Conservation (phyloP, 2,113 vertebrate genomes). For the Furnarius figulus region DNA sequence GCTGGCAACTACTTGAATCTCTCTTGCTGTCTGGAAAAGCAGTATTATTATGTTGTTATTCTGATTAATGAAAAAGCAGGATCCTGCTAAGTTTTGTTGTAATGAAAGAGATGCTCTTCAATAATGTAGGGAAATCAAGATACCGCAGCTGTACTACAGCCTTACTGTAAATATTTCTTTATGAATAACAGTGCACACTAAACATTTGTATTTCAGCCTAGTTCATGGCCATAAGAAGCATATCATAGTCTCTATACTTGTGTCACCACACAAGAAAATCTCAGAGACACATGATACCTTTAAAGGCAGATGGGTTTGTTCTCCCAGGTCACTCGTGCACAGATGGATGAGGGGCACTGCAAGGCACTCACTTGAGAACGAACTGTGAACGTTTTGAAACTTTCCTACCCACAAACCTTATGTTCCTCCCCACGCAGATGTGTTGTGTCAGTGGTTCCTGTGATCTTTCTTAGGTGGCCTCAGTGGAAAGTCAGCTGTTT, state of each 20-base stretch:
- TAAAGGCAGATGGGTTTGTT: background rate
- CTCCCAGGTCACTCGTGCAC: background rate
- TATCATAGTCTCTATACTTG: background rate
- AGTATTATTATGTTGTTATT: background rate
- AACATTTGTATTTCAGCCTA: background rate
- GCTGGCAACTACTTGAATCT: background rate
- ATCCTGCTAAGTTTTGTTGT: background rate
- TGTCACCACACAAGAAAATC: background rate
- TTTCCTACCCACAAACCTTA: constrained; percentile 41
- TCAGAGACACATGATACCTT: background rate
- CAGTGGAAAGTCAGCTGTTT: background rate
- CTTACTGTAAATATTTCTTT: background rate
- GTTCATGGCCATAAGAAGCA: background rate
- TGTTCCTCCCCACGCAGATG: background rate
- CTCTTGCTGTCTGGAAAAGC: background rate
- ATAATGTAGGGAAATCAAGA: background rate
- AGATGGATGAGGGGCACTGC: background rate
- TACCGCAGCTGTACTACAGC: background rate
- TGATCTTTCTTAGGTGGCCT: background rate
- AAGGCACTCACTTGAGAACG: background rate
- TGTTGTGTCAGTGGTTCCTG: background rate
- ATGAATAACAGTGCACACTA: background rate
- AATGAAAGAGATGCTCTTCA: background rate
- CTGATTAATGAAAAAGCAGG: background rate
- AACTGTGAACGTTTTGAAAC: background rate